Base-by-base conservation (phyloP, 2,797 vertebrate genomes). In the Podargus strigoides region DNA sequence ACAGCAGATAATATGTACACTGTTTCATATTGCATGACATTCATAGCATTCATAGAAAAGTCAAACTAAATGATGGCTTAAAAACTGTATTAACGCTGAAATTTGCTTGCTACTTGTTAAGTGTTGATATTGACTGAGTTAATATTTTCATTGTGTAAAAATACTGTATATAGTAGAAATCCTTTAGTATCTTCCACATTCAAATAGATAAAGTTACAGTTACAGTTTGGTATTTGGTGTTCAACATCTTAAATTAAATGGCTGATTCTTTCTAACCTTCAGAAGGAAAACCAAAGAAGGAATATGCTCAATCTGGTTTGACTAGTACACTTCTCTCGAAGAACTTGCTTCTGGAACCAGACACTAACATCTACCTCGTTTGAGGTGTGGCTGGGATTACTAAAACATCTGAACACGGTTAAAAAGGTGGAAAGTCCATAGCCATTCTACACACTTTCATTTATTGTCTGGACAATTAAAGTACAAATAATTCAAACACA, bases 401-500 rank as follows among this genome's bases (percentile, higher is more conserved):
- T 95, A 97, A 97, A 95, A 96, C 97, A 97, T 79, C 84, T 97
- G 94, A 97, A 98, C 98, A 98, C 97, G 6, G 97, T 97, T 98
- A 98, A 98, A 98, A 97, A 98, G 97, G 97, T 98, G 97, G 97
- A 95, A 98, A 98, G 97, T 97, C 98, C 96, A 98, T 98, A 98
- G 98, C 97, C 98, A 98, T 98, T 99, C 98, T 99, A 98, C 98
- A 99, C 98, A 99, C 98, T 99, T 99, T 99, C 99, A 99, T 99
- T 99, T 99, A 99, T 99, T 99, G 99, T 99, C 99, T 99, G 99
- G 99, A 99, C 99, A 99, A 99, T 99, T 99, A 99, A 99, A 99
- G 98, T 99, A 99, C 99, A 99, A 99, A 99, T 99, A 99, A 99
- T 99, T 99, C 98, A 99, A 99, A 99, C 99, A 99, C 99, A 99